These are phyloP conservation scores for Glyphotaelius pellucidus DNA, from an alignment of 2,888 invertebrate genomes.

Conservation along the genomic window DNA sequence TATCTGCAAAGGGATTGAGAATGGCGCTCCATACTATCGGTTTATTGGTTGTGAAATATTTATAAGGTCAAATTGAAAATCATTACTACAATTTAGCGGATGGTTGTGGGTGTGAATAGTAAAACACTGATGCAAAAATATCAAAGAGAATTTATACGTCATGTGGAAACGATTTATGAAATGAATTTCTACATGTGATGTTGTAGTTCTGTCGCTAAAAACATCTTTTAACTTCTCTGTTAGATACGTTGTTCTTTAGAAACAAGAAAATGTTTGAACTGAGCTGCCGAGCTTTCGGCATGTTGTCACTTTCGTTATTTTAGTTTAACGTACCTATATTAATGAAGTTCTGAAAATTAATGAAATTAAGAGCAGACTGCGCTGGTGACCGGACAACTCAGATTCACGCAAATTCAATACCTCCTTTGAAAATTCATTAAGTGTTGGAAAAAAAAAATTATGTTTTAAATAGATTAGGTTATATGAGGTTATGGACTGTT, in stretches of 20 bases:
- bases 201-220: background rate
- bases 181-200: background rate
- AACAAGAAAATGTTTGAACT: background rate
- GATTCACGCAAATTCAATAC: no score
- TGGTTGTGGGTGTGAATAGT: background rate
- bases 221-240: background rate
- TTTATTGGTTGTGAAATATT: conserved; percentile 29
- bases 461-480: no score
- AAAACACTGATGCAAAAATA: background rate
- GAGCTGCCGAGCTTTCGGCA: no score
- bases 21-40: conserved; percentile 3
- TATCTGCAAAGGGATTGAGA: conserved; percentile 35
- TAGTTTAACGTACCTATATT: background rate
- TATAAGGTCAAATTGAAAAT: conserved; percentile 16
- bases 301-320: background rate
- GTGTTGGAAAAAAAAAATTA: no score
- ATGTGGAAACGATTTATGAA: background rate
- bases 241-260: background rate
- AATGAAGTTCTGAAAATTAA: background rate
- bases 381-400: no score
- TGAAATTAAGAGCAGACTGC: background rate
- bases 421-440: no score
- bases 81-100: background rate
- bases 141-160: background rate
- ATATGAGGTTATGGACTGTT: no score